Evolutionary conservation across 1,140 invertebrate genomes (phyloP).

Genomic region (Drosophila subpulchrella): DNA sequence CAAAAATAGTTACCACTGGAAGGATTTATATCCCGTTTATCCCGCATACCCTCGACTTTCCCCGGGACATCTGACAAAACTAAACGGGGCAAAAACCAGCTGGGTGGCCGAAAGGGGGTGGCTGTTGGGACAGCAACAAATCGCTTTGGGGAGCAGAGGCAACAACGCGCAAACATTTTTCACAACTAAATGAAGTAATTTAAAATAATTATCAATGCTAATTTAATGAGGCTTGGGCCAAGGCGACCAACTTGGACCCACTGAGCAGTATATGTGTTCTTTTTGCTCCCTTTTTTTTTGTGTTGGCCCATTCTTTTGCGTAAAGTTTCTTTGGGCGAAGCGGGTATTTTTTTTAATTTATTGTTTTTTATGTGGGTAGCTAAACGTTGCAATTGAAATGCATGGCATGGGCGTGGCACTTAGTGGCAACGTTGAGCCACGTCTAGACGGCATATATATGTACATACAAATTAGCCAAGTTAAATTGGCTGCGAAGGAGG

Average conservation of each 20-base stretch:
- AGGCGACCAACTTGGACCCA: slow-evolving; percentile 14
- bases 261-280: slow-evolving; percentile 11
- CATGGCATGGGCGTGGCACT: slow-evolving; percentile 37
- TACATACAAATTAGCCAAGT: slow-evolving; percentile 51
- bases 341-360: slow-evolving; percentile 34
- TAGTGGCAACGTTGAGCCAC: slow-evolving; percentile 4
- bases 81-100: slow-evolving; percentile 13
- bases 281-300: background rate
- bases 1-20: background rate
- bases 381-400: slow-evolving; percentile 64
- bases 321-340: slow-evolving; percentile 25
- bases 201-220: slow-evolving; percentile 83
- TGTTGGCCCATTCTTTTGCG: background rate
- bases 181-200: slow-evolving; percentile 82
- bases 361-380: slow-evolving; percentile 46
- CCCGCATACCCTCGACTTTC: slow-evolving; percentile 7
- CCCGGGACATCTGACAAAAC: slow-evolving; percentile 8
- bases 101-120: background rate
- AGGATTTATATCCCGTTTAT: background rate
- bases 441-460: slow-evolving; percentile 39
- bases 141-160: slow-evolving; percentile 58
- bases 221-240: slow-evolving; percentile 67
- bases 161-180: slow-evolving; percentile 67
- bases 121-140: slow-evolving; percentile 52
- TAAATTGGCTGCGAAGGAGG: slow-evolving; percentile 41